Conservation (phyloP, 2,797 vertebrate genomes). For the Mionectes olivaceus region DNA sequence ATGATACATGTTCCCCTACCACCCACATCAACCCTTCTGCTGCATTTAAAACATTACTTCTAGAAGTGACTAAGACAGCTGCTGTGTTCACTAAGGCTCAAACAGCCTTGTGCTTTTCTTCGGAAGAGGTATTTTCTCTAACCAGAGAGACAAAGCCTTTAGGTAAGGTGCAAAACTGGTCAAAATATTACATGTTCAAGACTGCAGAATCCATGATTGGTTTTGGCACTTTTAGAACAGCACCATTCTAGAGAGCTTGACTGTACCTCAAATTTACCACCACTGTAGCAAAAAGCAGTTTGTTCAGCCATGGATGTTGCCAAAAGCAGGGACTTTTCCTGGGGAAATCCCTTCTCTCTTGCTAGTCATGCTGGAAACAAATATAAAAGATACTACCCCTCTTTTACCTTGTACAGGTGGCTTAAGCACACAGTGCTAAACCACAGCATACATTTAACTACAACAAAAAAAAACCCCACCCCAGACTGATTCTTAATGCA, state of each 20-base stretch:
- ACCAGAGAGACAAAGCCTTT: not conserved
- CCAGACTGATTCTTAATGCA: not conserved
- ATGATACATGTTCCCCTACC: accelerated
- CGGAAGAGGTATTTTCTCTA: not conserved
- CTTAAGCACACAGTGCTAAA: not conserved
- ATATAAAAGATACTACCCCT: not conserved
- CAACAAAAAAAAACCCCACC: not conserved
- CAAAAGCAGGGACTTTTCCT: not conserved
- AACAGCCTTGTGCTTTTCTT: not conserved
- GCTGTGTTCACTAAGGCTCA: not conserved
- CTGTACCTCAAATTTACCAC: not conserved
- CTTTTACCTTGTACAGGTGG: not conserved
- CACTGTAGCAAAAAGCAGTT: not conserved
- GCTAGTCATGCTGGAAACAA: not conserved
- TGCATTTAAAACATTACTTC: not conserved
- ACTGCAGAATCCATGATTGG: not conserved
- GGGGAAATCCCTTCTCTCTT: not conserved
- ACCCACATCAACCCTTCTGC: not conserved
- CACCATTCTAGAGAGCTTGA: not conserved
- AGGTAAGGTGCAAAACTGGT: not conserved
- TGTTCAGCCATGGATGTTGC: not conserved
- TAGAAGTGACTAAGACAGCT: not conserved
- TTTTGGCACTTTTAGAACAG: not conserved
- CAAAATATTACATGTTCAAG: not conserved
- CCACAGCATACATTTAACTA: not conserved